Base-by-base conservation (phyloP, 2,888 invertebrate species). In the Augochlorella aurata region DNA sequence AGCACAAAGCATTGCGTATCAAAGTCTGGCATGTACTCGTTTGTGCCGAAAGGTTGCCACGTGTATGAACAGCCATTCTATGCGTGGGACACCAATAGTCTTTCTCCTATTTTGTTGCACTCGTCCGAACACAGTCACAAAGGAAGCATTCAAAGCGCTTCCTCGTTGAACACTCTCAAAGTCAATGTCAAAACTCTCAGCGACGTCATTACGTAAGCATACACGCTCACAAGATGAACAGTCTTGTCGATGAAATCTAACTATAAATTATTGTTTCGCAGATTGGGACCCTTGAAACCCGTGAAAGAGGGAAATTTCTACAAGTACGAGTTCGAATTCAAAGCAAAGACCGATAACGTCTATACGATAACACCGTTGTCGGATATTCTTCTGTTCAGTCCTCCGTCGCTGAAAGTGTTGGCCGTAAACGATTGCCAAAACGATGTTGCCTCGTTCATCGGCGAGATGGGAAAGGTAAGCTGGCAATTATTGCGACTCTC, bases 21-120 rank as follows among this genome's bases (percentile, higher is more conserved):
- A 2, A 94, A 95, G 85, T 95, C 96, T 0, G 97, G 96, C 1
- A 93, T 93, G 67, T 98, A 97, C 92, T 94, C 94, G 74, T 96
- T 98, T 73, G 94, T 95, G 8, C 96, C 98, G 7, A 95, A 95
- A 84, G 97, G 98, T 69, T 99, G 99, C 91, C 98, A 98, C 93
- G 94, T 95, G 82, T 98, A 97, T 93, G 94, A 95, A 49, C 94
- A 94, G 71, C 90, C 94, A 1, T 90, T 92, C 4, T 95, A 95
- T 86, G 91, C 90, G 14, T 95, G 95, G 93, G 94, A 95, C 77
- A 95, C 95, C 14, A 91, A 87, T 54, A 92, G 91, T 73, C 92
- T 93, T 14, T 89, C 92, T 2, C 91, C 94, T 5, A 90, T 94
- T 24, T 91, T 92, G 58, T 79, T 94, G 38, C 89, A 93, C 4